These are phyloP conservation scores for Passer domesticus DNA, from an alignment of 2,113 vertebrate species.

Conservation along the genomic window DNA sequence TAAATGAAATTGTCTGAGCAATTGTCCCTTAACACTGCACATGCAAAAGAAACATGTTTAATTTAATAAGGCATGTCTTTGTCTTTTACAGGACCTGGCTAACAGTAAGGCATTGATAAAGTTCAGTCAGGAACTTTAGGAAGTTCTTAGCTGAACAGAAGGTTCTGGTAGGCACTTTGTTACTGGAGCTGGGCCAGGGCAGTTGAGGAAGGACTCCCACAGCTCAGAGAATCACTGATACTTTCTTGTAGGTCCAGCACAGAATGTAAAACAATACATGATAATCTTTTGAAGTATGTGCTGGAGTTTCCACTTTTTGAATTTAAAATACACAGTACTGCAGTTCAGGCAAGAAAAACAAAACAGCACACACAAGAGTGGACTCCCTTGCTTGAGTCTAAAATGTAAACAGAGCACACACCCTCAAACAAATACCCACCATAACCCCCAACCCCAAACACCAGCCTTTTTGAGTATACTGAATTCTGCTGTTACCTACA, in stretches of 20 bases:
- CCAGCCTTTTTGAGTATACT: not conserved
- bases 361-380: not conserved
- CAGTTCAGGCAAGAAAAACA: not conserved
- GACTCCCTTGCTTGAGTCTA: not conserved
- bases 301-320: not conserved
- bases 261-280: not conserved
- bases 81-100: not conserved
- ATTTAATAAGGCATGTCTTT: not conserved
- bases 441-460: not conserved
- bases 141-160: not conserved
- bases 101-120: not conserved
- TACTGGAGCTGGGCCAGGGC: not conserved
- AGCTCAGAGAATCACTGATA: not conserved
- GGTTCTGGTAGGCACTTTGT: not conserved
- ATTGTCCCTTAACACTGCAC: not conserved
- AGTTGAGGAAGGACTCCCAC: not conserved
- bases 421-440: not conserved
- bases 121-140: not conserved
- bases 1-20: not conserved
- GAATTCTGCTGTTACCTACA: not conserved
- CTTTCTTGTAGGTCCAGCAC: not conserved
- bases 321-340: constrained; percentile 25
- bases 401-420: not conserved
- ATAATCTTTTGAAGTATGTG: not conserved
- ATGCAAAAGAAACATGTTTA: not conserved